phyloP scores from a whole-genome alignment of 2,113 vertebrate species.

The Neogale vison region DNA sequence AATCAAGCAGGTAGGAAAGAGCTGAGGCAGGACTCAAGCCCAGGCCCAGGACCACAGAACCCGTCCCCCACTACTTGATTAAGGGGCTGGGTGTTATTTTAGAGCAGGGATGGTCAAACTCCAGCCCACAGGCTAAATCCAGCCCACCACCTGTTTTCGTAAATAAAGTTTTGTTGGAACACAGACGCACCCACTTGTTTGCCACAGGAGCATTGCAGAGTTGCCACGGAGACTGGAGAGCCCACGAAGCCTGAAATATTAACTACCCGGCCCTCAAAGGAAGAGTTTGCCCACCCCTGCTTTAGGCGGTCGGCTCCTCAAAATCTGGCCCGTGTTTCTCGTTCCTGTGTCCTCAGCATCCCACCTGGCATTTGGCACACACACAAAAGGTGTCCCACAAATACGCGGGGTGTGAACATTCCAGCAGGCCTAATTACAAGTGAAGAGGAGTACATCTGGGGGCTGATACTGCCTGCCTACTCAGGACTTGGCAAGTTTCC shows the following conservation, averaged over 20 bases:
- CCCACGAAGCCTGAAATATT: not conserved
- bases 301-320: not conserved
- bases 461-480: not conserved
- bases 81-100: not conserved
- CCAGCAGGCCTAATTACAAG: not conserved
- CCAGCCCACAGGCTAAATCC: not conserved
- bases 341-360: not conserved
- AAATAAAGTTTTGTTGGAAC: slow-evolving; percentile 45
- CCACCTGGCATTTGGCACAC: not conserved
- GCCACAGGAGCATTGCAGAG: not conserved
- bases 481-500: not conserved
- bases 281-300: not conserved
- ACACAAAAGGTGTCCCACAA: not conserved
- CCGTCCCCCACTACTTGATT: not conserved
- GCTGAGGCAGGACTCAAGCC: not conserved
- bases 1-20: not conserved
- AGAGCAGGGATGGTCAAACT: not conserved
- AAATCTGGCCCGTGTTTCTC: not conserved
- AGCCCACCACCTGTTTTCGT: not conserved
- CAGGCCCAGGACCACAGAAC: not conserved
- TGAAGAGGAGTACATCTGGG: not conserved
- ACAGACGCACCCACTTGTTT: not conserved
- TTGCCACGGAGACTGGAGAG: not conserved
- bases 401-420: not conserved
- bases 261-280: not conserved